These are phyloP conservation scores for Eublepharis macularius DNA, from an alignment of 2,113 vertebrate genomes.

Conservation along the genomic window DNA sequence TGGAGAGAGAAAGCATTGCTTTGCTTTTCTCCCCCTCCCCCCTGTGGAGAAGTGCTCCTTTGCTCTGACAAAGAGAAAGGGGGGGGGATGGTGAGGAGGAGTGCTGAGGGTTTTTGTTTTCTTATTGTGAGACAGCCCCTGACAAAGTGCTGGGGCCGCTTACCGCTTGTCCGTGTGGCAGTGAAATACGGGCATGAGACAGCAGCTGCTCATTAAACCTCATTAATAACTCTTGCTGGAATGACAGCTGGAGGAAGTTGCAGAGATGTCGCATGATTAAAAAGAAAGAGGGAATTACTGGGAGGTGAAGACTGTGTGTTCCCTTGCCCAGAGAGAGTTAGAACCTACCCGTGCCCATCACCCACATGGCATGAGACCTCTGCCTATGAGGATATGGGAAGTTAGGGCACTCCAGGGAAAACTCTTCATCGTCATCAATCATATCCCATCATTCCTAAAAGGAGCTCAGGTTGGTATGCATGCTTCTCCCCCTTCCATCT, in stretches of 20 bases:
- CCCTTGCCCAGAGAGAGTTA: not conserved
- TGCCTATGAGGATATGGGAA: too few species aligned
- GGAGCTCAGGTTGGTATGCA: too few species aligned
- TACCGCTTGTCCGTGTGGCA: not conserved
- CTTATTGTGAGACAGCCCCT: not conserved
- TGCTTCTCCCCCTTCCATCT: too few species aligned
- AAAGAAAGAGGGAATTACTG: not conserved
- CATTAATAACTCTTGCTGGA: constrained; percentile 4
- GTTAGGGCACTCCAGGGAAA: too few species aligned
- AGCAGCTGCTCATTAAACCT: constrained; percentile 5
- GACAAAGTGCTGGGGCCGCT: not conserved
- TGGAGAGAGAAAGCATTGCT: not conserved
- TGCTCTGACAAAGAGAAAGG: not conserved
- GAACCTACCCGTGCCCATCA: too few species aligned
- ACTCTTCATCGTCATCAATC: too few species aligned
- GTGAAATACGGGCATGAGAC: not conserved
- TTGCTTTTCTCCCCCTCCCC: not conserved
- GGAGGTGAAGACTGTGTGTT: not conserved
- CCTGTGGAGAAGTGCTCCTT: not conserved
- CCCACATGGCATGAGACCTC: too few species aligned
- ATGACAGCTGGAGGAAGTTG: not conserved
- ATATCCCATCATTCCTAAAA: too few species aligned
- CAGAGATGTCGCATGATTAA: not conserved
- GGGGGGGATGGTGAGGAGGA: not conserved
- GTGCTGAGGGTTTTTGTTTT: not conserved